Conservation (phyloP, 1,140 invertebrate species). For the Heterodera schachtii region DNA sequence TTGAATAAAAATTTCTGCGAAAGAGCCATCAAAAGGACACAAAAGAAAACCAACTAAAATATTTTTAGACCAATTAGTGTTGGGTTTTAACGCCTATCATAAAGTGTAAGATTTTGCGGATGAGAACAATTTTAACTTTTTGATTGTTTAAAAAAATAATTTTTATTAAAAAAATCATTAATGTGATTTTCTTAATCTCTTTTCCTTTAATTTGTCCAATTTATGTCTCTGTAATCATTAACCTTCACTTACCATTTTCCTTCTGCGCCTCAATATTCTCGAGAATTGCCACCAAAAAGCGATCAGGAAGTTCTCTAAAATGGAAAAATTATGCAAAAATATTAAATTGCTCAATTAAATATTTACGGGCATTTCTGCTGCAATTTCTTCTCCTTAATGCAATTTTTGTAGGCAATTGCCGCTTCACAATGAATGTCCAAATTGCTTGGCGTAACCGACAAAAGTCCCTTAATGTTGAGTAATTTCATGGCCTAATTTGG, state of each 20-base stretch:
- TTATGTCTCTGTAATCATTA: no score
- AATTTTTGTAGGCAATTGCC: conserved; percentile 42
- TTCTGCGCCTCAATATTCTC: conserved; percentile 42
- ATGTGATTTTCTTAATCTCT: no score
- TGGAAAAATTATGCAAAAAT: not conserved
- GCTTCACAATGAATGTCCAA: conserved; percentile 45
- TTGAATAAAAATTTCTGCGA: no score
- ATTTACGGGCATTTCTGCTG: conserved; percentile 28
- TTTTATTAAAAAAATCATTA: no score
- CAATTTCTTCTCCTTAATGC: conserved; percentile 41
- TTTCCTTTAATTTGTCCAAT: no score
- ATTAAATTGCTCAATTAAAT: not conserved
- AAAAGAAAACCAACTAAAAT: no score
- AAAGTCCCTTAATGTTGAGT: conserved; percentile 22
- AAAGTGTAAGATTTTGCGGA: no score
- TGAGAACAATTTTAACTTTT: no score
- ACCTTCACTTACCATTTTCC: conserved; percentile 34
- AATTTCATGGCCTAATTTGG: not conserved
- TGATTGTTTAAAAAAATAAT: no score
- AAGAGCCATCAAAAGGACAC: no score
- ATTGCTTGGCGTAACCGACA: conserved; percentile 36
- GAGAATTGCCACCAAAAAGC: conserved; percentile 26
- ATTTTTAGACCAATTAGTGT: no score
- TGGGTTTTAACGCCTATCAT: no score
- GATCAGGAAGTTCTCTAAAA: conserved; percentile 36